Conservation (phyloP, 2,113 vertebrate species). For the Eira barbara region DNA sequence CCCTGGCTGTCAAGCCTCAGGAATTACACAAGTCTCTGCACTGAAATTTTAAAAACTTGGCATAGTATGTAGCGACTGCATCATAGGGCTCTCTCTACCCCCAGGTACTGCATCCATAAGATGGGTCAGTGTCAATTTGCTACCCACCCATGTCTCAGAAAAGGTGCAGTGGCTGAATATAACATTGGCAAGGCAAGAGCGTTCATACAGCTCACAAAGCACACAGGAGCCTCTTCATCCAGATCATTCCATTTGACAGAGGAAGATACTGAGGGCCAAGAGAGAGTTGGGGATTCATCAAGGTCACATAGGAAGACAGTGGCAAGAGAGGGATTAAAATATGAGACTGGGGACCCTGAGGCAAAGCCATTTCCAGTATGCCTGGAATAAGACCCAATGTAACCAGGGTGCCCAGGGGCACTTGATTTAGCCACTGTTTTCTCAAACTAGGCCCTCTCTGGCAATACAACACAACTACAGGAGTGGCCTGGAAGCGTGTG, state of each 20-base stretch:
- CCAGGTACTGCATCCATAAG: not conserved
- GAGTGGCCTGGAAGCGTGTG: not conserved
- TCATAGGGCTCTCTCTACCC: not conserved
- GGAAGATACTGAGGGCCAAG: not conserved
- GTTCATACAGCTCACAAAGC: not conserved
- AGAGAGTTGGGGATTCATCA: not conserved
- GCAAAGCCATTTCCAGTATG: not conserved
- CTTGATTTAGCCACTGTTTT: not conserved
- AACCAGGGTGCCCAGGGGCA: not conserved
- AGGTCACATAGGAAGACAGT: not conserved
- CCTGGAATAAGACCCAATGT: not conserved
- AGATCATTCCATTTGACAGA: not conserved
- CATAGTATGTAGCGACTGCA: not conserved
- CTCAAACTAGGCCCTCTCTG: not conserved
- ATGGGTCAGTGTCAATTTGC: not conserved
- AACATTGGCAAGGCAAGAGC: rapidly evolving
- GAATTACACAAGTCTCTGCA: not conserved
- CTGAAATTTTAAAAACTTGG: not conserved
- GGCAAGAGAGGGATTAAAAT: not conserved
- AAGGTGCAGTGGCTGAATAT: no score
- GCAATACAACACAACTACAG: not conserved
- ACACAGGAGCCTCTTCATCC: not conserved
- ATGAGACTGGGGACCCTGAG: not conserved
- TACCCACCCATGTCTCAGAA: rapidly evolving
- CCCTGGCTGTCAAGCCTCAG: not conserved